A percentile compares a stretch with the other conserved stretches of the same genome.
Evolutionary conservation across 2,797 vertebrate species (phyloP).

Genomic region (Eupleurogrammus muticus): DNA sequence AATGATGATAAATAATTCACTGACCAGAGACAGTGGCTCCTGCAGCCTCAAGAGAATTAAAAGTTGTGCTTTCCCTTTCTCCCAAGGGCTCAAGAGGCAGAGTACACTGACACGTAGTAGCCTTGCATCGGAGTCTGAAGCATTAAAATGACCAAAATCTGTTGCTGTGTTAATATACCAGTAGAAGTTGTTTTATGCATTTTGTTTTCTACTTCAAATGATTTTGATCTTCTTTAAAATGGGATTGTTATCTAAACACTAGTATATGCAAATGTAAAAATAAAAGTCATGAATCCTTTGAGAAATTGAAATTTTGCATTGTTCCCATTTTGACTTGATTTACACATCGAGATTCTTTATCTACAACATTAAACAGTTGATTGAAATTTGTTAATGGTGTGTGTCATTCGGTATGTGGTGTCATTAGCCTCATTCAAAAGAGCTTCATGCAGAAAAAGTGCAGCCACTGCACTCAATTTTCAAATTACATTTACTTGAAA

Average conservation of each 20-base stretch:
- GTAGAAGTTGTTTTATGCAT: conserved; percentile 70
- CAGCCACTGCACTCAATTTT: conserved; percentile 42
- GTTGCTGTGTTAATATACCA: conserved; percentile 71
- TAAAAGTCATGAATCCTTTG: conserved; percentile 60
- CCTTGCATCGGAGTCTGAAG: conserved; percentile 72
- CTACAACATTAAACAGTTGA: conserved; percentile 97
- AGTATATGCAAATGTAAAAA: conserved; percentile 90
- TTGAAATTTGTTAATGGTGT: conserved; percentile 88
- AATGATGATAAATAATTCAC: conserved; percentile 68
- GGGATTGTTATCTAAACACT: conserved; percentile 91
- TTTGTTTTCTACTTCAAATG: conserved; percentile 77
- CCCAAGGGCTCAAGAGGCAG: conserved; percentile 55
- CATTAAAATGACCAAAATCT: conserved; percentile 87
- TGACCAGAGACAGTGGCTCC: conserved; percentile 46
- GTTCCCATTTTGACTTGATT: conserved; percentile 88
- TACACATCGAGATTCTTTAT: conserved; percentile 93
- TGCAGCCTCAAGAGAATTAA: conserved; percentile 44
- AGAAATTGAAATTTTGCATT: conserved; percentile 67
- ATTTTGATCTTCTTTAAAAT: conserved; percentile 69
- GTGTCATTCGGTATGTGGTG: conserved; percentile 78
- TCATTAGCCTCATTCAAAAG: conserved; percentile 75
- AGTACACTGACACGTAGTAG: conserved; percentile 64
- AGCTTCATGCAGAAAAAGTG: conserved; percentile 76
- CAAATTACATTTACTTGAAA: conserved; percentile 63
- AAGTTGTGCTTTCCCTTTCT: conserved; percentile 47